These are phyloP conservation scores for Tetranychus truncatus DNA, from an alignment of 2,888 invertebrate genomes.

Conservation along the genomic window DNA sequence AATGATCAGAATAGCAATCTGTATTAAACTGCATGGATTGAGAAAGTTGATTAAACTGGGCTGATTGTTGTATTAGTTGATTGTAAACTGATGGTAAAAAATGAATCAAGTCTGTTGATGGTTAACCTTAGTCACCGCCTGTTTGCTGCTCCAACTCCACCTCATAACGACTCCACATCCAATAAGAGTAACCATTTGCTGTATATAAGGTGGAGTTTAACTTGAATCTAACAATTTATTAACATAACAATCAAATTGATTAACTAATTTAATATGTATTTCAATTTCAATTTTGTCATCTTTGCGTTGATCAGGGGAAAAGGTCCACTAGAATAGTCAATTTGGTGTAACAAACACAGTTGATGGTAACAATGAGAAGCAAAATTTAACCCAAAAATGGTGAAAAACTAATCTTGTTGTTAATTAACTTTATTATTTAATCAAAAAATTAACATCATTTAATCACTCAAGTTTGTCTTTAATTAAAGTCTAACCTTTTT, in stretches of 20 bases:
- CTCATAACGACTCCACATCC: background rate
- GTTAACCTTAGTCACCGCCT: background rate
- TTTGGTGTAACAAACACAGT: no score
- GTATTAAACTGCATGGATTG: no score
- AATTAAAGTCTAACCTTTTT: no score
- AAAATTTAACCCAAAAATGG: no score
- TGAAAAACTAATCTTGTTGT: background rate
- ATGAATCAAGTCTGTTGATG: no score
- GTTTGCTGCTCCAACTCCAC: background rate
- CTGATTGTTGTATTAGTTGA: no score
- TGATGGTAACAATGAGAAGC: no score
- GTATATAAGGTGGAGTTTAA: background rate
- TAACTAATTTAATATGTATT: background rate
- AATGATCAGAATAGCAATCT: no score
- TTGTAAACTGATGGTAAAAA: no score
- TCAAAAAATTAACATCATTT: background rate
- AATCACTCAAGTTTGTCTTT: no score
- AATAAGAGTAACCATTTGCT: background rate
- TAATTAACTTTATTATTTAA: background rate
- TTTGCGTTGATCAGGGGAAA: background rate
- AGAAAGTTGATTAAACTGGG: no score
- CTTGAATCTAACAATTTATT: background rate
- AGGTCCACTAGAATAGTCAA: no score
- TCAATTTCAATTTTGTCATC: background rate
- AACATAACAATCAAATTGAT: background rate